phyloP scores from a whole-genome alignment of 2,888 invertebrate species.

The Leptinotarsa haldemani region DNA sequence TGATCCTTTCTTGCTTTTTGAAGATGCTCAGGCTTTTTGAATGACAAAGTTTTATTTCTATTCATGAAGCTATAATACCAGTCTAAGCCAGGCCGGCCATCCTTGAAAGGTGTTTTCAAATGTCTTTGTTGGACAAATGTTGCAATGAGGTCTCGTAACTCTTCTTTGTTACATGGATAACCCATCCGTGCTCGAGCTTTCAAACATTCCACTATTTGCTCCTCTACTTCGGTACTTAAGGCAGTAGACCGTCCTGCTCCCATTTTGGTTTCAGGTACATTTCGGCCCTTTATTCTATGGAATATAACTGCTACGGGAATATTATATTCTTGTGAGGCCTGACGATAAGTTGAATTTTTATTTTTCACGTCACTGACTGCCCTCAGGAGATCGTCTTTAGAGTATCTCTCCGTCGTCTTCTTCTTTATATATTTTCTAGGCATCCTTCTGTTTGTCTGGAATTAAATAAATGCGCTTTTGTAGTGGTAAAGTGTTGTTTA shows the following conservation, averaged over 20 bases:
- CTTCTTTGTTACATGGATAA: constrained; percentile 49
- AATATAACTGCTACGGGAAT: constrained; percentile 40
- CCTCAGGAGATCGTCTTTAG: constrained; percentile 32
- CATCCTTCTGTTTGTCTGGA: constrained; percentile 23
- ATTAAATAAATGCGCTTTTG: constrained; percentile 17
- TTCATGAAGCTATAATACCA: constrained; percentile 48
- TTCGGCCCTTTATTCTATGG: constrained; percentile 42
- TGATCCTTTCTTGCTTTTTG: constrained; percentile 38
- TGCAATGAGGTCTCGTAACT: constrained; percentile 40
- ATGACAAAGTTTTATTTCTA: constrained; percentile 42
- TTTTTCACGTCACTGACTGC: constrained; percentile 41
- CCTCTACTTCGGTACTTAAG: constrained; percentile 32
- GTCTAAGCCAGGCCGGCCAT: constrained; percentile 49
- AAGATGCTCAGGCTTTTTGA: constrained; percentile 46
- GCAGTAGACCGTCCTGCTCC: constrained; percentile 31
- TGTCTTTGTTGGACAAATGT: constrained; percentile 36
- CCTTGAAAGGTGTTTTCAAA: constrained; percentile 45
- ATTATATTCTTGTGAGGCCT: constrained; percentile 34
- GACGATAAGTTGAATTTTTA: constrained; percentile 40
- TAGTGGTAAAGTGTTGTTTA: constrained; percentile 22
- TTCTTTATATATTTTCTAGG: constrained; percentile 30
- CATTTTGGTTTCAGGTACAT: constrained; percentile 26
- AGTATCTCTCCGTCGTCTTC: constrained; percentile 27
- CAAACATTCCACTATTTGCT: constrained; percentile 45
- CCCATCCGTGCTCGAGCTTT: constrained; percentile 47